Percentiles rank a stretch among this genome's conserved stretches.
Evolutionary conservation across 2,113 vertebrate genomes (phyloP).

Genomic region (Hylia prasina): DNA sequence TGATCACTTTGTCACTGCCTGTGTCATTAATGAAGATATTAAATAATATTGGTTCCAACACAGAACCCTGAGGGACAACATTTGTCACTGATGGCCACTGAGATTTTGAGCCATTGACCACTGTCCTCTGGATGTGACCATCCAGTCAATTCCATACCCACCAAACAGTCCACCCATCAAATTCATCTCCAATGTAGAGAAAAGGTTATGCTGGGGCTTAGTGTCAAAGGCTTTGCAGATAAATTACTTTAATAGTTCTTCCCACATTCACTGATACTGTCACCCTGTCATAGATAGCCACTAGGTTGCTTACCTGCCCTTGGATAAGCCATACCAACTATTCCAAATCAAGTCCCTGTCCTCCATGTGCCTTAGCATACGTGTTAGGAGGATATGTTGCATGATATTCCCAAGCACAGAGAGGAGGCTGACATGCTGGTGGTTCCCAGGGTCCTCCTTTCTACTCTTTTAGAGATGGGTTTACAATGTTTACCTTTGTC

Average conservation of each 20-base stretch:
- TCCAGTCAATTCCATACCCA: background rate
- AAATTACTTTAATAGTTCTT: background rate
- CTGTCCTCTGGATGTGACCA: fast-evolving
- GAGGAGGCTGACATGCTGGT: background rate
- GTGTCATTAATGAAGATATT: background rate
- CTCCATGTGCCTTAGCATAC: background rate
- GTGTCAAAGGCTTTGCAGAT: background rate
- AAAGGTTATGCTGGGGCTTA: background rate
- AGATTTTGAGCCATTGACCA: background rate
- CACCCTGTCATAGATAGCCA: background rate
- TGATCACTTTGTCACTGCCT: background rate
- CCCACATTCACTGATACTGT: background rate
- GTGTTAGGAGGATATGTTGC: background rate
- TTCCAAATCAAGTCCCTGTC: background rate
- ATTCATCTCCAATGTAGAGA: background rate
- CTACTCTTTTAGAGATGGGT: background rate
- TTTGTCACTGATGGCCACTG: background rate
- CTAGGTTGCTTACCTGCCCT: background rate
- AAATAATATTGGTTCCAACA: background rate
- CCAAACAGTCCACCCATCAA: background rate
- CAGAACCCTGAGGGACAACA: background rate
- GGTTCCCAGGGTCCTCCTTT: background rate
- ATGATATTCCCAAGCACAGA: background rate
- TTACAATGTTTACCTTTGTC: background rate
- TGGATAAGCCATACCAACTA: background rate